Percentiles rank a stretch among this genome's conserved stretches.
Conservation (phyloP, 30 jellyfish, hydroid and myxozoan genomes). For the Mastigias papua region DNA sequence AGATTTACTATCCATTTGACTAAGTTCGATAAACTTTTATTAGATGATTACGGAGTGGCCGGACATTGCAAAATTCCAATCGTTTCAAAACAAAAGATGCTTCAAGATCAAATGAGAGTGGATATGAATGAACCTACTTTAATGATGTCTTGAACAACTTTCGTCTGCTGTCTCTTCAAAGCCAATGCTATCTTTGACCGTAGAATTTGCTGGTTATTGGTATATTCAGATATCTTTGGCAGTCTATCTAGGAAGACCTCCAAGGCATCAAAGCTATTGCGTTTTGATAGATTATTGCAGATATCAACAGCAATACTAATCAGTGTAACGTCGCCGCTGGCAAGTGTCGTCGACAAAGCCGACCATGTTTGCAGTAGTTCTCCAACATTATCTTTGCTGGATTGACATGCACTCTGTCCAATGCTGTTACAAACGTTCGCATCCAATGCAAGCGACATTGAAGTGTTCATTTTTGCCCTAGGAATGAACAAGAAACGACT, state of each 20-base stretch:
- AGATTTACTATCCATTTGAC: no score
- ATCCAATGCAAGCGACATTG: conserved; percentile 25
- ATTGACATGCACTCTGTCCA: neutral
- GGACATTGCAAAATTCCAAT: no score
- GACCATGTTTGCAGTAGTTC: conserved; percentile 76
- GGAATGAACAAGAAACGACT: conserved; percentile 19
- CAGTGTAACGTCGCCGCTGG: conserved; percentile 39
- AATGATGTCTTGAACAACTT: conserved; percentile 59
- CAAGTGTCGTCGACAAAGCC: conserved; percentile 34
- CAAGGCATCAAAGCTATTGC: conserved; percentile 73
- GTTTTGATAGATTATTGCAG: conserved; percentile 49
- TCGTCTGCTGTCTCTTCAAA: conserved; percentile 51
- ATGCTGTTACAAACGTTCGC: neutral
- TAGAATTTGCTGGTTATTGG: conserved; percentile 47
- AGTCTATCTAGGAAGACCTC: conserved; percentile 70
- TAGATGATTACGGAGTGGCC: no score
- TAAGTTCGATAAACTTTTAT: no score
- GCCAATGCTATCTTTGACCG: conserved; percentile 81
- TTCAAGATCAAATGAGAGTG: no score
- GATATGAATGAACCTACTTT: conserved; percentile 69
- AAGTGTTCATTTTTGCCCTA: neutral
- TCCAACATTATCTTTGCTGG: conserved; percentile 48
- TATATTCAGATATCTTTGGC: conserved; percentile 57
- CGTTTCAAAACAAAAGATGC: no score
- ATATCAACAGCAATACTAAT: conserved; percentile 74